Evolutionary conservation across 2,888 invertebrate species (phyloP), one percentile per base, ranked within the genome.

Genomic region (Ochropleura leucogaster): DNA sequence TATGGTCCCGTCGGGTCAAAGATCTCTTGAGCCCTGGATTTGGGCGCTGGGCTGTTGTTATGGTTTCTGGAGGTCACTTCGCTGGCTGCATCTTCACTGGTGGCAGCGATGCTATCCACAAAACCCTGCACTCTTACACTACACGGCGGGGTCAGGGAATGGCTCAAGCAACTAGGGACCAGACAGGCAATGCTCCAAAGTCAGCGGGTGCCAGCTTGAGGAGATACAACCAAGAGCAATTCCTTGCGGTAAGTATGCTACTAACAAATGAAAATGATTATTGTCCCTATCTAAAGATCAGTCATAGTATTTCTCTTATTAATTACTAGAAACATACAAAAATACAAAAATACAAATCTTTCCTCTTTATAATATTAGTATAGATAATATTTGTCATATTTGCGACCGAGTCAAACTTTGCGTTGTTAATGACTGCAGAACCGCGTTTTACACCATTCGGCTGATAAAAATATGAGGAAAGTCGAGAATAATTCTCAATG

Each of bases 111-210:
- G 88, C 95, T 93, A 85, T 95, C 3, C 98, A 99, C 90, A 99
- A 99, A 94, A 98, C 98, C 0, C 97, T 98, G 87, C 98, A 98
- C 91, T 97, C 98, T 67, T 99, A 99, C 90, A 98, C 98, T 10
- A 98, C 98, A 0, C 94, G 99, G 59, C 97, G 98, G 0, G 98
- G 98, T 55, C 98, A 99, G 92, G 99, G 99, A 0, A 97, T 98
- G 57, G 96, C 98, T 0, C 99, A 99, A 93, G 96, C 97, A 14
- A 94, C 97, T 0, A 95, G 97, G 63, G 98, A 98, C 90, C 90
- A 92, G 46, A 92, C 94, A 20, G 97, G 97, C 0, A 97, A 97
- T 60, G 97, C 97, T 68, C 97, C 98, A 0, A 97, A 98, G 89
- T 98, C 98, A 67, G 98, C 98, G 0, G 99, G 99, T 0, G 98